Base-by-base conservation (phyloP, 2,113 vertebrate species). In the Phrynocephalus versicolor region DNA sequence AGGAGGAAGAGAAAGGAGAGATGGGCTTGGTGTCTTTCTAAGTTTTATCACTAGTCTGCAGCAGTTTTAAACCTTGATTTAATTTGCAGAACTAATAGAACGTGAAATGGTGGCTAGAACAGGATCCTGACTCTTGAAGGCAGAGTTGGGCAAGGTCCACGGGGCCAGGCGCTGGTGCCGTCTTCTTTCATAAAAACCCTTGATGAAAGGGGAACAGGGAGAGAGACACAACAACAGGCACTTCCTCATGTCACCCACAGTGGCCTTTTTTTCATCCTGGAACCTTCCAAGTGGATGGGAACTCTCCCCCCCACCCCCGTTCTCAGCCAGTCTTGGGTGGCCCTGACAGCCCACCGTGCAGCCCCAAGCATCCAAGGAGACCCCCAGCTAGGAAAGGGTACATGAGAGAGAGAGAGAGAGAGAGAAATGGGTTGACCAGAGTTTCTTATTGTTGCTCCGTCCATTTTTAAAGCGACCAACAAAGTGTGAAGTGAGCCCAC, bases 61-160 rank as follows among this genome's bases (percentile, higher is more conserved):
- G 89, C 91, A 92, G 83, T 92, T 92, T 96, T 96, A 65, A 6
- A 2, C 89, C 88, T 94, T 92, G 95, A 95, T 96, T 96, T 96
- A 95, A 95, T 96, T 96, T 94, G 88, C 93, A 85, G 94, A 69
- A 93, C 89, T 95, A 89, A 91, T 91, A 81, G 93, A 90, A 90
- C 91, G 92, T 86, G 58, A 92, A 93, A 85, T 83, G 87, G 91
- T 92, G 89, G 90, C 89, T 91, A 93, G 93, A 90, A 57, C 82
- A 91, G 90, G 86, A 88, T 94, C 91, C 94, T 88, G 82, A 88
- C 86, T 94, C 94, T 95, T 93, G 93, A 85, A 89, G 82, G 88
- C 45, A 51, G 45, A 10, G 45, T 6, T 51, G 45, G 45, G 45
- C 45, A 51, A 10, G 45, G 5, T 51, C 45, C 45, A 51, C 10